Evolutionary conservation across 2,113 vertebrate genomes (phyloP).

Genomic region (Harpagus bidentatus): DNA sequence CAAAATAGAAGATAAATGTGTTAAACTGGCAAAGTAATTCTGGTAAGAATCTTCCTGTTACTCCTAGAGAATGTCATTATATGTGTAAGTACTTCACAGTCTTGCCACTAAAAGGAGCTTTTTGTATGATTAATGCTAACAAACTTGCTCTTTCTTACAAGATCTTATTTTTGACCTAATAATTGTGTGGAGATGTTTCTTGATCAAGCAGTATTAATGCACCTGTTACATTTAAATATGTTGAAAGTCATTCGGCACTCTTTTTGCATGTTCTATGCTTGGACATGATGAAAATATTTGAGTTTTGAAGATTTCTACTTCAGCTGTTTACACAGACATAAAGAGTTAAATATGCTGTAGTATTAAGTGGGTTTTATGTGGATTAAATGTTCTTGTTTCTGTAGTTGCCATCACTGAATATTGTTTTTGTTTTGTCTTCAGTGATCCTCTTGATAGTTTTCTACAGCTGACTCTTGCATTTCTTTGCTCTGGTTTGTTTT

Average conservation of each 20-base stretch:
- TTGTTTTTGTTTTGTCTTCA: not conserved
- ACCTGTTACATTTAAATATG: not conserved
- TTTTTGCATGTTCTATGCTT: not conserved
- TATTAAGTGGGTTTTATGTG: not conserved
- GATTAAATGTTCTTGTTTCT: not conserved
- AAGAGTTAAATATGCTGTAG: not conserved
- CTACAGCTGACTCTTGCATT: not conserved
- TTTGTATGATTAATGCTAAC: not conserved
- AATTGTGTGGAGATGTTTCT: not conserved
- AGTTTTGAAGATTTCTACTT: not conserved
- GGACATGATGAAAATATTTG: not conserved
- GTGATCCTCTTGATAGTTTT: not conserved
- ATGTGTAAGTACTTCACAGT: not conserved
- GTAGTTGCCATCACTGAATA: not conserved
- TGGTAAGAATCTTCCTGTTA: slow-evolving; percentile 44
- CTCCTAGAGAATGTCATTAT: not conserved
- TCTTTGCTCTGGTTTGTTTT: not conserved
- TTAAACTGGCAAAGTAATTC: slow-evolving; percentile 25
- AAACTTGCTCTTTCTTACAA: not conserved
- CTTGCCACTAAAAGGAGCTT: not conserved
- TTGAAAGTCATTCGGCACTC: not conserved
- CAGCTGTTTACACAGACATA: not conserved
- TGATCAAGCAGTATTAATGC: not conserved
- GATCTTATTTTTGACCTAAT: not conserved
- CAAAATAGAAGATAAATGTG: slow-evolving; percentile 25